Evolutionary conservation across 2,888 invertebrate genomes (phyloP), one percentile per base, ranked within the genome.

Genomic region (Lycia hirtaria): DNA sequence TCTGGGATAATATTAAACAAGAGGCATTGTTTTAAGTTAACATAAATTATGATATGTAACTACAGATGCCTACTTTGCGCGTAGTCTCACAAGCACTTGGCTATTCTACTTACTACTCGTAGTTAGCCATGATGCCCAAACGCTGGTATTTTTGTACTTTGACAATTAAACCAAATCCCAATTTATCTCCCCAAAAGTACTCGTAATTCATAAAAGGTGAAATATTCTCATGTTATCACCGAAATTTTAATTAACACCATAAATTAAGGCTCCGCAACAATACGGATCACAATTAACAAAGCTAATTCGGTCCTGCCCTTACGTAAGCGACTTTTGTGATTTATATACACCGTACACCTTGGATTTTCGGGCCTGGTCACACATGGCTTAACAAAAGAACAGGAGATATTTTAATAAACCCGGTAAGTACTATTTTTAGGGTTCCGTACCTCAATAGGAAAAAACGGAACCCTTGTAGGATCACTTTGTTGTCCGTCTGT

Each of bases 251-350:
- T 65, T 60, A 65, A 45, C 44, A 43, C 65, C 68, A 72, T 75
- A 71, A 76, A 76, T 76, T 69, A 75, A 76, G 71, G 69, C 69
- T 62, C 68, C 63, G 54, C 33, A 70, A 74, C 75, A 74, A 73
- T 75, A 76, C 73, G 75, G 76, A 77, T 81, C 73, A 73, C 68
- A 78, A 78, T 78, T 80, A 80, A 78, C 78, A 77, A 77, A 75
- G 70, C 74, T 78, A 76, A 80, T 78, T 72, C 69, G 67, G 65
- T 72, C 69, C 68, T 65, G 70, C 57, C 70, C 65, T 68, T 64
- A 68, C 68, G 71, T 53, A 47, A 54, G 56, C 65, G 73, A 76
- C 68, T 81, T 80, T 78, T 80, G 77, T 84, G 81, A 85, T 84
- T 83, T 83, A 83, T 83, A 72, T 28, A 32, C 45, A 30, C 26